Conservation (phyloP, 2,797 vertebrate genomes). For the Apogon talboti region DNA sequence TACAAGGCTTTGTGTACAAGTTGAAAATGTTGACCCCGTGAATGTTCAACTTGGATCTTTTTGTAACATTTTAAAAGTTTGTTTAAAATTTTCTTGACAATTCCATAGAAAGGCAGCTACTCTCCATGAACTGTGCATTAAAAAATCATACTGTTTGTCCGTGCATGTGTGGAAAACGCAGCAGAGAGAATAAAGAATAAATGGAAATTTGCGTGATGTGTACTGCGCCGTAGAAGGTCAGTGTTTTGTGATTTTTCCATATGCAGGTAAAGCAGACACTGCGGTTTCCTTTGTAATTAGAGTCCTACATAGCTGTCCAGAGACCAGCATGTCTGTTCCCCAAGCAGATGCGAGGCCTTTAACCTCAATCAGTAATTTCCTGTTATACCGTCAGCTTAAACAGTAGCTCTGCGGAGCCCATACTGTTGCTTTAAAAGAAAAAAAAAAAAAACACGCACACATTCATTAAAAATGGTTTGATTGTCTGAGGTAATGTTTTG, state of each 20-base stretch:
- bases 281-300: constrained; percentile 35
- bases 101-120: too few relatives aligned
- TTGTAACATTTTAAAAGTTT: too few relatives aligned
- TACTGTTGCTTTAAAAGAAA: constrained; percentile 10
- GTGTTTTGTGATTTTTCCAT: too few relatives aligned
- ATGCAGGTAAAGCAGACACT: constrained; percentile 9
- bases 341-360: constrained; percentile 59
- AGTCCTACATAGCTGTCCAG: constrained; percentile 18
- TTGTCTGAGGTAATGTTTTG: constrained; percentile 65
- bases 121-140: too few relatives aligned
- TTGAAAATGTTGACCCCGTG: too few relatives aligned
- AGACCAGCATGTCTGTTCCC: constrained; percentile 31
- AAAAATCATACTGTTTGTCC: constrained; percentile 7
- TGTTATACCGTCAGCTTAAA: constrained; percentile 39
- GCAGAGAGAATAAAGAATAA: background rate
- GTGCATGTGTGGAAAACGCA: background rate
- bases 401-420: constrained; percentile 11
- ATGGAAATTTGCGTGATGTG: constrained; percentile 9
- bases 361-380: constrained; percentile 56
- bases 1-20: too few relatives aligned
- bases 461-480: constrained; percentile 52
- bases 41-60: too few relatives aligned
- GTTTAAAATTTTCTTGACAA: too few relatives aligned
- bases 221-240: constrained; percentile 4
- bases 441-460: background rate